Evolutionary conservation across 2,113 vertebrate genomes (phyloP).

Genomic region (western clawed frog (Xenopus tropicalis)): DNA sequence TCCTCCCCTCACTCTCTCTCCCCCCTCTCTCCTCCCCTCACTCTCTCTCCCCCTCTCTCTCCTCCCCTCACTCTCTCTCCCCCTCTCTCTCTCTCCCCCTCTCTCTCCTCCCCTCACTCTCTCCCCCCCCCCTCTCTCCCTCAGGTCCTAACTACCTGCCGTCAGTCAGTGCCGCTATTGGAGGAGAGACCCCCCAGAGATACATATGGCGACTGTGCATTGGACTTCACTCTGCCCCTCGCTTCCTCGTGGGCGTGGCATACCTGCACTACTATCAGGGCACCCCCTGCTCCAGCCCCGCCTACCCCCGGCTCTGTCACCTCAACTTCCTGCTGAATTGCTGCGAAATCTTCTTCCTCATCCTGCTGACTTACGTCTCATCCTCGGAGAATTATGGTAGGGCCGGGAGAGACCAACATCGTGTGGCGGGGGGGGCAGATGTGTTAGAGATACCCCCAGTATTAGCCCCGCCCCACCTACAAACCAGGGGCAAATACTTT

Average conservation of each 20-base stretch:
- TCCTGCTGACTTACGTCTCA: conserved; percentile 87
- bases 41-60: too few relatives aligned
- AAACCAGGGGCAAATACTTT: too few relatives aligned
- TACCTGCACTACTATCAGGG: conserved; percentile 84
- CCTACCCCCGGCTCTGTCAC: conserved; percentile 65
- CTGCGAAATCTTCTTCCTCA: conserved; percentile 77
- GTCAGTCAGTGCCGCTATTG: conserved; percentile 91
- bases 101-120: too few relatives aligned
- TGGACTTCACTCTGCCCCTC: conserved; percentile 84
- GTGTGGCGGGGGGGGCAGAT: neutral
- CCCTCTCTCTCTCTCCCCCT: too few relatives aligned
- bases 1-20: too few relatives aligned
- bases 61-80: neutral
- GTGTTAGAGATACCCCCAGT: too few relatives aligned
- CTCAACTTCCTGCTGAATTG: conserved; percentile 71
- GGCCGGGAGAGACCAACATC: conserved; percentile 41
- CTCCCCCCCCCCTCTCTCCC: too few relatives aligned
- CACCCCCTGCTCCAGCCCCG: conserved; percentile 56
- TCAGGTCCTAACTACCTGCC: conserved; percentile 94
- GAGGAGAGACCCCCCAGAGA: conserved; percentile 75
- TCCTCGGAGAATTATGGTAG: conserved; percentile 85
- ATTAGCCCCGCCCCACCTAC: too few relatives aligned
- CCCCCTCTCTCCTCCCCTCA: too few relatives aligned
- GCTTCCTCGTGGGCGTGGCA: conserved; percentile 71
- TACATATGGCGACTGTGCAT: conserved; percentile 92